Percentiles rank a stretch among this genome's conserved stretches.
Evolutionary conservation across 2,888 invertebrate species (phyloP).

Genomic region (Polylopha cassiicola): DNA sequence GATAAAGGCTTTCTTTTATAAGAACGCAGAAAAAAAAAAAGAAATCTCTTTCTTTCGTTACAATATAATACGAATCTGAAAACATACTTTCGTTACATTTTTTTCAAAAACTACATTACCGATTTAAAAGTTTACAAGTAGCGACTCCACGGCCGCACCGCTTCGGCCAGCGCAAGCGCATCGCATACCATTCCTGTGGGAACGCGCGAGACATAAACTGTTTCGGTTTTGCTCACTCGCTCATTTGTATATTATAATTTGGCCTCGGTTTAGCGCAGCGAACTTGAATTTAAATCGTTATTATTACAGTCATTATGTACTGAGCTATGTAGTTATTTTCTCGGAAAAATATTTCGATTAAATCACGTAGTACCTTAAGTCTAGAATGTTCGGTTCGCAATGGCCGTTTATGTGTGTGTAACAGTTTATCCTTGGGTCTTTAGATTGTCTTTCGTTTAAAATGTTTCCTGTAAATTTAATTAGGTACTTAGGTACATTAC

Average conservation of each 20-base stretch:
- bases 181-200: constrained; percentile 76
- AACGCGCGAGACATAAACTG: constrained; percentile 74
- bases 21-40: no score
- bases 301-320: constrained; percentile 45
- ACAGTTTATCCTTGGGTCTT: no score
- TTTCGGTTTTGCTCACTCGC: constrained; percentile 74
- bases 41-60: no score
- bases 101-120: no score
- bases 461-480: no score
- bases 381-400: no score
- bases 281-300: constrained; percentile 52
- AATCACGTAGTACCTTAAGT: constrained; percentile 20
- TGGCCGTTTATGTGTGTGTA: no score
- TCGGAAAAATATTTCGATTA: constrained; percentile 21
- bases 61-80: no score
- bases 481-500: no score
- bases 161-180: constrained; percentile 34
- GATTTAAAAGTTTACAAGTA: constrained; percentile 15
- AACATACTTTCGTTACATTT: no score
- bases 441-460: no score
- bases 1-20: no score
- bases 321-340: constrained; percentile 29
- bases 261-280: constrained; percentile 45
- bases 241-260: constrained; percentile 77
- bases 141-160: constrained; percentile 37